Conservation (phyloP, 2,113 vertebrate species). For the Sander lucioperca region DNA sequence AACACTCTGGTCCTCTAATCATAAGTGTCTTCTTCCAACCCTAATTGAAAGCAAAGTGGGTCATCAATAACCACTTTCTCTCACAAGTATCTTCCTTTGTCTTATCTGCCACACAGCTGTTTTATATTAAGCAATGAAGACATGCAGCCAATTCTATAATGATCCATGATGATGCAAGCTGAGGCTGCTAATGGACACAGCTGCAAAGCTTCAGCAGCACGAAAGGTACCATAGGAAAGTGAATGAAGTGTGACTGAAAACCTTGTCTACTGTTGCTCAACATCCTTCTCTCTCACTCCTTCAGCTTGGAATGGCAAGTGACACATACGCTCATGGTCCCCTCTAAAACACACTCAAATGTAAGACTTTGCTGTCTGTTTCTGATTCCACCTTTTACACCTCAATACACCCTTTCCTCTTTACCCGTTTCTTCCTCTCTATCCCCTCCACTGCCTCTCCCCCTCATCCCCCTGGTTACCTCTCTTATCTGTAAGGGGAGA, state of each 20-base stretch:
- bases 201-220: neutral
- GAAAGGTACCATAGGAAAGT: neutral
- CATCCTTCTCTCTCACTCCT: neutral
- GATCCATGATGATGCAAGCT: neutral
- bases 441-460: no score
- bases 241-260: neutral
- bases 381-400: conserved; percentile 10
- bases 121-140: neutral
- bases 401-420: conserved; percentile 2
- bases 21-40: neutral
- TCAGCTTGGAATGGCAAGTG: neutral
- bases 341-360: neutral
- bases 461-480: neutral
- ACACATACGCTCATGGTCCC: neutral
- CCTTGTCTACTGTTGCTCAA: neutral
- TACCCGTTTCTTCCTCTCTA: neutral
- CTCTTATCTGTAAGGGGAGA: conserved; percentile 21
- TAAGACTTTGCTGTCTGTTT: neutral
- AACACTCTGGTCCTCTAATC: neutral
- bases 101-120: conserved; percentile 1
- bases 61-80: neutral
- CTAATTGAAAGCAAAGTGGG: neutral
- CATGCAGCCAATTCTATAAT: neutral
- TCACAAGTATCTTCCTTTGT: neutral
- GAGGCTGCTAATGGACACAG: neutral